Conservation (phyloP, 1,140 invertebrate genomes). For the Drosophila pseudoobscura region DNA sequence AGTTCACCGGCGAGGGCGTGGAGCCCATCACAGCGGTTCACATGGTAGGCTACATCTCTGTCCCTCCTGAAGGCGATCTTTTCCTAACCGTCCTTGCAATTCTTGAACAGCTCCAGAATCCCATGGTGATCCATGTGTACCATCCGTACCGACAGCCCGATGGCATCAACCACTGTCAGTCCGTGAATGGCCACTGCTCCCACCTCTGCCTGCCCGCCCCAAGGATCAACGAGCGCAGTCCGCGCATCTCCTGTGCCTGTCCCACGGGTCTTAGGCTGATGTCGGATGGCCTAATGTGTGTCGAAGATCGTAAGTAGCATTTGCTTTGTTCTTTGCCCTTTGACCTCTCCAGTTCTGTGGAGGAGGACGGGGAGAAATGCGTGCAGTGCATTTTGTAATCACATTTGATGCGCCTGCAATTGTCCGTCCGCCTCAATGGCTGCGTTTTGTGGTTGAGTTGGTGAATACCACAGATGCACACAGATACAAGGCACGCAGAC, state of each 20-base stretch:
- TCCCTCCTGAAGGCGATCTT: too few species aligned
- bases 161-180: constrained; percentile 95
- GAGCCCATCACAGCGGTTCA: constrained; percentile 89
- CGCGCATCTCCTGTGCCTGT: constrained; percentile 93
- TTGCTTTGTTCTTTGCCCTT: constrained; percentile 82
- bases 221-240: constrained; percentile 89
- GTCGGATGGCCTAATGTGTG: constrained; percentile 92
- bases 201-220: constrained; percentile 95
- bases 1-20: constrained; percentile 94
- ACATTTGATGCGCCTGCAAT: constrained; percentile 90
- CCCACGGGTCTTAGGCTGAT: constrained; percentile 91
- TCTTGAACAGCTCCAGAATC: constrained; percentile 88
- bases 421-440: constrained; percentile 94
- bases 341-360: not conserved
- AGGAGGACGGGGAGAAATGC: not conserved
- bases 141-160: constrained; percentile 96
- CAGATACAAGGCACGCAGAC: too few species aligned
- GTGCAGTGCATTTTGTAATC: constrained; percentile 90
- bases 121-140: constrained; percentile 98
- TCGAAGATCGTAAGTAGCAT: constrained; percentile 91
- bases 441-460: constrained; percentile 84
- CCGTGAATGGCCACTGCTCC: constrained; percentile 95
- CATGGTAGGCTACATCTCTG: constrained; percentile 84
- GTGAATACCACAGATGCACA: not conserved
- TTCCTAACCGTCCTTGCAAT: not conserved